These are phyloP conservation scores for Stichopus horrens DNA, from an alignment of 53 echinoderm and acorn worm species.

Conservation along the genomic window DNA sequence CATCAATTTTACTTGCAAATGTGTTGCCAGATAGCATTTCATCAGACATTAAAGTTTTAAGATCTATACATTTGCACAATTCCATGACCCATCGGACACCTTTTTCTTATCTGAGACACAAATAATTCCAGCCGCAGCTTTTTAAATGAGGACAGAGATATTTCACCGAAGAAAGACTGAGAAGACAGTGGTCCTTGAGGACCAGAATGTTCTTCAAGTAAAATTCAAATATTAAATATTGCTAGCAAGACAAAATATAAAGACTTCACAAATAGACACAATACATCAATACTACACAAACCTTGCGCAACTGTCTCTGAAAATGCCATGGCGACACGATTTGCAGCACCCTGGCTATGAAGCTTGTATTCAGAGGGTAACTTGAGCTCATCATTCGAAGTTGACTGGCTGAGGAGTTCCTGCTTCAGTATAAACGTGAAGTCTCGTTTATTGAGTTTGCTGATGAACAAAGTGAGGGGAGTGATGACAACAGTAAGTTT, in stretches of 20 bases:
- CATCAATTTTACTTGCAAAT: too few species aligned
- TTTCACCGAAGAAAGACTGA: too few species aligned
- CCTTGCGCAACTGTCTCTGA: conserved; percentile 56
- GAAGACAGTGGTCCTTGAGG: too few species aligned
- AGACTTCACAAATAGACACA: background rate
- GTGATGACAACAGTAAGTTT: background rate
- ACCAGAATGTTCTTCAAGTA: too few species aligned
- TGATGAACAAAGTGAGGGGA: background rate
- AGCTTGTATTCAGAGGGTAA: conserved; percentile 63
- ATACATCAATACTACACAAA: background rate
- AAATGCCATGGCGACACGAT: conserved; percentile 55
- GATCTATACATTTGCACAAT: too few species aligned
- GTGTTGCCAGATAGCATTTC: too few species aligned
- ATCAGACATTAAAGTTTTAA: too few species aligned
- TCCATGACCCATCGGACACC: too few species aligned
- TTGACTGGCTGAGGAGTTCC: conserved; percentile 57
- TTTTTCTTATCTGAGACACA: too few species aligned
- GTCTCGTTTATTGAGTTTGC: conserved; percentile 56
- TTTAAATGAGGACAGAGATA: too few species aligned
- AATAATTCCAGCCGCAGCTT: too few species aligned
- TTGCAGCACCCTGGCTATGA: conserved; percentile 58
- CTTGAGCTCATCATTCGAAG: conserved; percentile 47
- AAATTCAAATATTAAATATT: too few species aligned
- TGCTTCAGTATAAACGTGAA: conserved; percentile 62
- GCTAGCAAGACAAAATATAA: background rate